Evolutionary conservation across 2,113 vertebrate species (phyloP).

Genomic region (Chroicocephalus ridibundus): DNA sequence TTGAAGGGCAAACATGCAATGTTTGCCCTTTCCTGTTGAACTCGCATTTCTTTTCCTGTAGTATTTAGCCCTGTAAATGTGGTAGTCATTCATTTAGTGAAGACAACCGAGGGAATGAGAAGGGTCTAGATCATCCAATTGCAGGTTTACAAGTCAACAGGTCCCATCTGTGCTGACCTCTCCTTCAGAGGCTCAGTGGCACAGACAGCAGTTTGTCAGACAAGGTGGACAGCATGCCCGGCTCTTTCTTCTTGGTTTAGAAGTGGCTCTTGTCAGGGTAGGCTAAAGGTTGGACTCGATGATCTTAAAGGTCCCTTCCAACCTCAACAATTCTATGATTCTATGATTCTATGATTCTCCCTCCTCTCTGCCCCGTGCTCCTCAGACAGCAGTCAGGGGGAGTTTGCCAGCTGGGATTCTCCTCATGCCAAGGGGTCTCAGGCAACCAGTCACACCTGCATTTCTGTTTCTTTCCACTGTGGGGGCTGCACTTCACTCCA

Average conservation of each 20-base stretch:
- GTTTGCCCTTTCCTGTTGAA: background rate
- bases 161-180: background rate
- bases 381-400: background rate
- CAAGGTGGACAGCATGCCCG: background rate
- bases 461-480: background rate
- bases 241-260: background rate
- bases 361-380: fast-evolving
- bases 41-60: background rate
- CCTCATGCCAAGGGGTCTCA: background rate
- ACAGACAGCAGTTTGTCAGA: background rate
- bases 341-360: too few relatives aligned
- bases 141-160: background rate
- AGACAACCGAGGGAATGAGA: background rate
- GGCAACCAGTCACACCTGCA: background rate
- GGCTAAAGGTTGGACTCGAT: too few relatives aligned
- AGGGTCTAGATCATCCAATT: background rate
- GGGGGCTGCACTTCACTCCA: background rate
- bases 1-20: background rate
- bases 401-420: background rate
- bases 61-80: background rate
- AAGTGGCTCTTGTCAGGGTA: too few relatives aligned
- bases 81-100: background rate
- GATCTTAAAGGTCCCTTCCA: too few relatives aligned
- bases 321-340: too few relatives aligned
- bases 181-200: background rate